phyloP scores from a whole-genome alignment of 2,113 vertebrate genomes.

The Tragelaphus scriptus region DNA sequence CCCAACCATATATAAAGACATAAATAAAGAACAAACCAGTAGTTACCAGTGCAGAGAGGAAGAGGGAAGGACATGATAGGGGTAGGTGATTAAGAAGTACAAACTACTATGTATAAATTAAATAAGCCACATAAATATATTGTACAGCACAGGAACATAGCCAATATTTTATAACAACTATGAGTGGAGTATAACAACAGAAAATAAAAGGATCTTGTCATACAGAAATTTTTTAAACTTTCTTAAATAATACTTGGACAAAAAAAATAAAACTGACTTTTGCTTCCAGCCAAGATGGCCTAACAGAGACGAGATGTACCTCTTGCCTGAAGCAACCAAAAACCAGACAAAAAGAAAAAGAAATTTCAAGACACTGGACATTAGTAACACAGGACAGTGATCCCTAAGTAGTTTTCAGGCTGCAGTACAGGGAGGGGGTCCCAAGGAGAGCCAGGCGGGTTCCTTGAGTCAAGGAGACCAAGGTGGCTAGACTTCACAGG shows the following conservation, averaged over 20 bases:
- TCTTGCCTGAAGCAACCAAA: background rate
- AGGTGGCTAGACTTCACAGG: background rate
- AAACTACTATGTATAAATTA: background rate
- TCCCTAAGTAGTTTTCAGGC: background rate
- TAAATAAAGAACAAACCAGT: background rate
- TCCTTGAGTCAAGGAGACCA: background rate
- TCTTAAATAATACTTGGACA: background rate
- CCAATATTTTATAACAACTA: background rate
- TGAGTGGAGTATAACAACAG: background rate
- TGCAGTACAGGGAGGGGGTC: fast-evolving
- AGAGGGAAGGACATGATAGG: background rate
- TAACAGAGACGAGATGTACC: background rate
- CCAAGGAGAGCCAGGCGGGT: background rate
- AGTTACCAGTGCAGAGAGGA: background rate
- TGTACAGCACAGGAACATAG: background rate
- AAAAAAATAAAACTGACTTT: background rate
- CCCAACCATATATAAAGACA: background rate
- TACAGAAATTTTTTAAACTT: background rate
- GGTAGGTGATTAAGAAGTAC: background rate
- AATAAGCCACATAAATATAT: background rate
- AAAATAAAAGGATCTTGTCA: background rate
- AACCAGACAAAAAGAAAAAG: background rate
- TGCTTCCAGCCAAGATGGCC: background rate
- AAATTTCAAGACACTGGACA: background rate
- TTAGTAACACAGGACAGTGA: background rate